Conservation (phyloP, 1,140 invertebrate species). For the Periplaneta americana region DNA sequence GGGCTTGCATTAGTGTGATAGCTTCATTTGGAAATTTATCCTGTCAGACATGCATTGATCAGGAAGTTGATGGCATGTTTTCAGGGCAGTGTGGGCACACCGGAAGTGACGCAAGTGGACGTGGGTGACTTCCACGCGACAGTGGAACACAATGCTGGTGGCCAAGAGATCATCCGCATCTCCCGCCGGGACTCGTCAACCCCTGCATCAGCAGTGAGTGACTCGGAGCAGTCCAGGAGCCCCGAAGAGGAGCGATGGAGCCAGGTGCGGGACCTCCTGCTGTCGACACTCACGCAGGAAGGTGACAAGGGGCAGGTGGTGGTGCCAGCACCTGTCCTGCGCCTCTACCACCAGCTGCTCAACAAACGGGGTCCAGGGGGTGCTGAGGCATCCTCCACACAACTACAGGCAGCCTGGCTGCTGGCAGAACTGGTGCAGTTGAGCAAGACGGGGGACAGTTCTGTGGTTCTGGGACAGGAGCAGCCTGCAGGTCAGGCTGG, state of each 20-base stretch:
- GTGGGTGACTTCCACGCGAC: slow-evolving; percentile 15
- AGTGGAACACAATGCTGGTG: slow-evolving; percentile 7
- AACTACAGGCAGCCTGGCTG: not conserved
- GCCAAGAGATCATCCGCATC: slow-evolving; percentile 14
- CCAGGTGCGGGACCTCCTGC: not conserved
- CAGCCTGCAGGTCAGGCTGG: not conserved
- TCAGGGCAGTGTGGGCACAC: not conserved
- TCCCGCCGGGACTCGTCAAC: not conserved
- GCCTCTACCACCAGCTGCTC: not conserved
- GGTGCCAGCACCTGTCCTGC: not conserved
- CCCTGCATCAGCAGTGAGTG: too few relatives aligned
- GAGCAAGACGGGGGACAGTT: not conserved
- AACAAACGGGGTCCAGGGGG: not conserved
- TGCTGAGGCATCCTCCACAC: not conserved
- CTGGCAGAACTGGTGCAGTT: not conserved
- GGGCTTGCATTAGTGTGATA: too few relatives aligned
- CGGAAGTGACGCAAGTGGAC: slow-evolving; percentile 11
- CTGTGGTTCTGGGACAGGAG: too few relatives aligned
- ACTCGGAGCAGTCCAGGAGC: not conserved
- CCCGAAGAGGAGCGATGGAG: not conserved
- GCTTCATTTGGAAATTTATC: too few relatives aligned
- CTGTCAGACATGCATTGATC: too few relatives aligned
- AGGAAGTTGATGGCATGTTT: too few relatives aligned
- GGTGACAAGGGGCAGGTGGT: not conserved
- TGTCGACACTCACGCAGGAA: not conserved